Percentiles rank a stretch among this genome's conserved stretches.
These are phyloP conservation scores for Cavia aperea DNA, from an alignment of 2,113 vertebrate genomes.

Conservation along the genomic window DNA sequence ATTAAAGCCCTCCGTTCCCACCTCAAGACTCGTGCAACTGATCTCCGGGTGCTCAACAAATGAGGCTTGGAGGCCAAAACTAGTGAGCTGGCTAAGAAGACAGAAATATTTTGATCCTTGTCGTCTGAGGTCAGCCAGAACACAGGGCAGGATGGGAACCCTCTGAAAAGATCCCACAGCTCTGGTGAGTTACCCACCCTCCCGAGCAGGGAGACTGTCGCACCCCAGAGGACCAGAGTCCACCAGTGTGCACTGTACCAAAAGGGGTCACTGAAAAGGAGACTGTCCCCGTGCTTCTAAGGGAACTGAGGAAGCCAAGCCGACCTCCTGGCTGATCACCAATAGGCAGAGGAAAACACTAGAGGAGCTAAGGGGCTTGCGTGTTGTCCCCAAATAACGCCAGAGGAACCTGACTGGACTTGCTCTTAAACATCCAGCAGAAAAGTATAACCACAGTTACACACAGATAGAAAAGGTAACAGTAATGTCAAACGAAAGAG, in stretches of 20 bases:
- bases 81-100: background rate
- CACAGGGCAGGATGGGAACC: background rate
- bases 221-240: background rate
- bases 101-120: background rate
- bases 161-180: background rate
- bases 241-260: background rate
- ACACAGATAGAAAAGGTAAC: background rate
- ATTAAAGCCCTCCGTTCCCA: background rate
- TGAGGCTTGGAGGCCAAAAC: background rate
- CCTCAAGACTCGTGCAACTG: background rate
- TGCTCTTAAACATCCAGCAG: background rate
- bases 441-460: background rate
- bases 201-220: background rate
- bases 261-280: background rate
- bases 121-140: background rate
- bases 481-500: background rate
- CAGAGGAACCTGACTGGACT: background rate
- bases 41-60: background rate
- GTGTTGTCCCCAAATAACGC: background rate
- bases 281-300: background rate
- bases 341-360: background rate
- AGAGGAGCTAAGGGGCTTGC: background rate
- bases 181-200: background rate
- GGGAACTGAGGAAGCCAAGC: background rate
- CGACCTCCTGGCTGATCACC: background rate